These are phyloP conservation scores for Gymnarchus niloticus DNA, from an alignment of 2,113 vertebrate genomes.

Conservation along the genomic window DNA sequence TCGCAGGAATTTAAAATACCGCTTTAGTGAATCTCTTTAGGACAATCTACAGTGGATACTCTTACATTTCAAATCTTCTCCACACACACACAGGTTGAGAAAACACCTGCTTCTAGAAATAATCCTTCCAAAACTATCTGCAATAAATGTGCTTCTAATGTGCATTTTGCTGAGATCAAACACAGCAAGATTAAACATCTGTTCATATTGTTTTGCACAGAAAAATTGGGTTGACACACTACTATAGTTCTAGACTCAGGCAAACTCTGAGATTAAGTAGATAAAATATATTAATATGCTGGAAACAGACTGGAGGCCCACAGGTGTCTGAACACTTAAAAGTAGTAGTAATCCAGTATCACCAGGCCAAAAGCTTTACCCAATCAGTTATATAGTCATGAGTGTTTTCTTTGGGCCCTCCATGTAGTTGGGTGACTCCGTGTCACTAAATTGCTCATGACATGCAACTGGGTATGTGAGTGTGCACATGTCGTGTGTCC, in stretches of 20 bases:
- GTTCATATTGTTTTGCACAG: not conserved
- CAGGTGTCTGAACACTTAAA: not conserved
- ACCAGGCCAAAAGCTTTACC: not conserved
- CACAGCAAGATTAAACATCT: not conserved
- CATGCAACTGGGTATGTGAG: too few species aligned
- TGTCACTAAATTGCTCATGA: not conserved
- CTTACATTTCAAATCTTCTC: not conserved
- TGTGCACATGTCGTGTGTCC: too few species aligned
- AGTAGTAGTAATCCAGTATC: not conserved
- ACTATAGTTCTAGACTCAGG: not conserved
- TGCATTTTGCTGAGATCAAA: not conserved
- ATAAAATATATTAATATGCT: not conserved
- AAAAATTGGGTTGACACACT: not conserved
- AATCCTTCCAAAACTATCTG: not conserved
- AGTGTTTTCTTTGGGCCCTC: too few species aligned
- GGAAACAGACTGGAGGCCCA: not conserved
- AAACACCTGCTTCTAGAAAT: not conserved
- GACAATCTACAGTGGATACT: not conserved
- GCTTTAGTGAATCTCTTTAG: not conserved
- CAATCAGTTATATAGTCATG: not conserved
- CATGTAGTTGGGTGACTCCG: not conserved
- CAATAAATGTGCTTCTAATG: not conserved
- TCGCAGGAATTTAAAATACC: constrained; percentile 11
- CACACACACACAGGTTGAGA: not conserved
- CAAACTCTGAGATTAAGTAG: not conserved